Evolutionary conservation across 2,888 invertebrate species (phyloP).

Genomic region (Belgica antarctica): DNA sequence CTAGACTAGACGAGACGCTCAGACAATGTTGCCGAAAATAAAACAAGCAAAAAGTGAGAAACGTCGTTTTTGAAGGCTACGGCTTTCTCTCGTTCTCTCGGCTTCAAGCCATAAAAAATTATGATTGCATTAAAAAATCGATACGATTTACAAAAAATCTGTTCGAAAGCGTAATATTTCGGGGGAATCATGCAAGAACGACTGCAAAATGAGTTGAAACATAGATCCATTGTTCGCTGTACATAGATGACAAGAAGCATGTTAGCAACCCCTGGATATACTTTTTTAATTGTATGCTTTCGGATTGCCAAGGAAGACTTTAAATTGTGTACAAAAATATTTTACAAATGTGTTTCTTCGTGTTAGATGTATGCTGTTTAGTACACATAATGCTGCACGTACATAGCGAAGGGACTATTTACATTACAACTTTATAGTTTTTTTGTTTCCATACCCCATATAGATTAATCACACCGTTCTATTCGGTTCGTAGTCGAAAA

Average conservation of each 20-base stretch:
- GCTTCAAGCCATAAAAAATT: not conserved
- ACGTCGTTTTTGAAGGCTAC: not conserved
- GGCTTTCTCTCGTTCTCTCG: not conserved
- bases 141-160: not conserved
- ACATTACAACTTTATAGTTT: slow-evolving; percentile 35
- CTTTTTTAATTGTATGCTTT: slow-evolving; percentile 26
- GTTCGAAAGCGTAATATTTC: slow-evolving; percentile 2
- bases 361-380: slow-evolving; percentile 28
- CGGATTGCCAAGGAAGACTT: slow-evolving; percentile 11
- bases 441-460: slow-evolving; percentile 33
- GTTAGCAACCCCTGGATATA: slow-evolving; percentile 34
- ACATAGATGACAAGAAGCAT: not conserved
- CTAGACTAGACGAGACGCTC: not conserved
- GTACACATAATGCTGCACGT: slow-evolving; percentile 5
- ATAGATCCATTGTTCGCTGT: not conserved
- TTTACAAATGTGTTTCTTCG: not conserved
- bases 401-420: slow-evolving; percentile 33
- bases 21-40: not conserved
- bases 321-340: slow-evolving; percentile 30
- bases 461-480: slow-evolving; percentile 38
- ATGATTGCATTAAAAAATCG: not conserved
- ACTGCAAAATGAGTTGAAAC: not conserved
- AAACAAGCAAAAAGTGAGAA: not conserved
- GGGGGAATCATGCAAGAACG: not conserved
- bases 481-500: slow-evolving; percentile 26